phyloP scores from a whole-genome alignment of 2,113 vertebrate genomes.

The Axis porcinus region DNA sequence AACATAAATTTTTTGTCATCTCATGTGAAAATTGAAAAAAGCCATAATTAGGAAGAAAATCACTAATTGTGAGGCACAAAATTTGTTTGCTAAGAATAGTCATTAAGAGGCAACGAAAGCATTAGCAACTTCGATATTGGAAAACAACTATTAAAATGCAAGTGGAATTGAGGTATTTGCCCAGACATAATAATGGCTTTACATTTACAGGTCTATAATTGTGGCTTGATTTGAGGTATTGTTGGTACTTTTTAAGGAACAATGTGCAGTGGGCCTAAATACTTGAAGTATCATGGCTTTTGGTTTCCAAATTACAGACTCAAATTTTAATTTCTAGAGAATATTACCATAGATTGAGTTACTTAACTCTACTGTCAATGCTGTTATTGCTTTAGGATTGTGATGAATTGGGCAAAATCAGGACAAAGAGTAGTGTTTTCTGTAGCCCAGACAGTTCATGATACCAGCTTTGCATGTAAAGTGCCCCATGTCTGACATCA shows the following conservation, averaged over 20 bases:
- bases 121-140: constrained; percentile 44
- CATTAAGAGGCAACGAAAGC: constrained; percentile 3
- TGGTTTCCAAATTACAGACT: constrained; percentile 40
- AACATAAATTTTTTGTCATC: constrained; percentile 68
- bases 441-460: not conserved
- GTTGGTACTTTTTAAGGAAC: constrained; percentile 32
- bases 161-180: constrained; percentile 7
- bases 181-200: constrained; percentile 35
- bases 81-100: constrained; percentile 64
- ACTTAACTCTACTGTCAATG: not conserved
- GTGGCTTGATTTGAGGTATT: constrained; percentile 12
- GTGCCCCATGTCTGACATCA: not conserved
- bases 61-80: constrained; percentile 60
- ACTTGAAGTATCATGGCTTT: not conserved
- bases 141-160: constrained; percentile 64
- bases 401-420: constrained; percentile 36
- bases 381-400: not conserved
- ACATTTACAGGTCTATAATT: constrained; percentile 40
- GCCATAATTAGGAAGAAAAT: constrained; percentile 62
- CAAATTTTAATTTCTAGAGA: constrained; percentile 56
- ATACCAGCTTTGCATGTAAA: not conserved
- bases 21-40: constrained; percentile 45
- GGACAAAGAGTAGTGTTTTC: not conserved
- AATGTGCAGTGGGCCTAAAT: not conserved
- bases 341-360: not conserved